Base-by-base conservation (phyloP, 2,113 vertebrate genomes). In the Tragelaphus buxtoni region DNA sequence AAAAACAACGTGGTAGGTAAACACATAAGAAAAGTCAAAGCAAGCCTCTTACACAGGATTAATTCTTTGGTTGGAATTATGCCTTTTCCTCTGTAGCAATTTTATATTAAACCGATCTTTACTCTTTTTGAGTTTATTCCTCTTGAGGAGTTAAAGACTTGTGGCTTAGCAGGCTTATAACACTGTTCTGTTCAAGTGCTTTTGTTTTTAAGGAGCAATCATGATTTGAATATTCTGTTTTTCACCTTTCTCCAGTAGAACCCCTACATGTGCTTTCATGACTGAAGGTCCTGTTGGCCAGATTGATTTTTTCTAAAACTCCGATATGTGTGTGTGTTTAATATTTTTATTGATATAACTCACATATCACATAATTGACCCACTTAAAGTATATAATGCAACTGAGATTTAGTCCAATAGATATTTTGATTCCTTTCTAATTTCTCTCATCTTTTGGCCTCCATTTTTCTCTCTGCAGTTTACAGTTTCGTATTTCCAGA, bases 141-240 rank as follows among this genome's bases (percentile, higher is more conserved):
- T 90, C 95, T 76, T 63, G 56, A 93, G 60, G 35, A 88, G 14
- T 96, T 90, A 58, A 90, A 95, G 24, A 90, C 69, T 17, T 84
- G 10, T 13, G 24, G 26, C 24, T 89, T 84, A 93, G 32, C 5
- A 61, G 42, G 18, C 60, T 96, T 88, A 47, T 47, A 72, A 81
- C n/a, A 72, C 2, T 79, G 28, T 5, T 4, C 56, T 74, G 13
- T 47, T 95, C 63, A 85, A 35, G 42, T 60, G 65, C 45, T 90
- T 88, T 95, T 92, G 55, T 63, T 93, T 98, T 89, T 77, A 94
- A 94, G 45, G 28, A 49, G n/a, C 95, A 95, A 85, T 4, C n/a
- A 87, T 83, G 28, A 3, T 39, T 79, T 63, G 60, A 65, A 22
- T 77, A 26, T 56, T 80, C 82, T 88, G 11, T 13, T 49, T 91